phyloP scores from a whole-genome alignment of 2,888 invertebrate genomes.

The Harpalus rubripes region DNA sequence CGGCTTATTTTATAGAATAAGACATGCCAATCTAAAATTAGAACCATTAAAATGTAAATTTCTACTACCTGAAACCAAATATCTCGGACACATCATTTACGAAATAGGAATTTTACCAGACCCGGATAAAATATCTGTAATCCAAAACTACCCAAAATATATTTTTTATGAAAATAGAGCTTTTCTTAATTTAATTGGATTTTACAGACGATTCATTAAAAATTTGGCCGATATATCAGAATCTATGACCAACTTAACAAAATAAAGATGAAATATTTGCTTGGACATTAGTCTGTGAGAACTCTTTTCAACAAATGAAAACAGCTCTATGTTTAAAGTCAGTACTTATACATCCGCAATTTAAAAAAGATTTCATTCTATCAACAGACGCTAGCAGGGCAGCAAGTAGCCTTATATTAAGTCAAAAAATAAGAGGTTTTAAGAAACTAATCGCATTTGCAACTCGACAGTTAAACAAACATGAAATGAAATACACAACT shows the following conservation, averaged over 20 bases:
- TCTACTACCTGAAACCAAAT: too few relatives aligned
- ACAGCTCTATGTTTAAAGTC: slow-evolving; percentile 66
- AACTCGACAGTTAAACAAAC: too few relatives aligned
- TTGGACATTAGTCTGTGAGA: slow-evolving; percentile 64
- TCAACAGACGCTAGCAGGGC: slow-evolving; percentile 70
- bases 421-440: slow-evolving; percentile 68
- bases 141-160: slow-evolving; percentile 66
- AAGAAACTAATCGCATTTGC: slow-evolving; percentile 68
- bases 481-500: too few relatives aligned
- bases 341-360: slow-evolving; percentile 69
- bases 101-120: too few relatives aligned
- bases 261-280: slow-evolving; percentile 68
- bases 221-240: too few relatives aligned
- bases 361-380: too few relatives aligned
- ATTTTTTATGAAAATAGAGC: slow-evolving; percentile 67
- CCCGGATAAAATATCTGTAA: slow-evolving; percentile 65
- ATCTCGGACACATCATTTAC: too few relatives aligned
- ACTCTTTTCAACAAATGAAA: slow-evolving; percentile 68
- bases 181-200: slow-evolving; percentile 69
- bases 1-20: slow-evolving; percentile 65
- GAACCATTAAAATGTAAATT: slow-evolving; percentile 67
- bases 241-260: too few relatives aligned
- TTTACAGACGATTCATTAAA: too few relatives aligned
- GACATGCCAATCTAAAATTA: slow-evolving; percentile 67
- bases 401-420: slow-evolving; percentile 70